Evolutionary conservation across 2,888 invertebrate genomes (phyloP), one percentile per base, ranked within the genome.

Genomic region (Orchestes rusci): DNA sequence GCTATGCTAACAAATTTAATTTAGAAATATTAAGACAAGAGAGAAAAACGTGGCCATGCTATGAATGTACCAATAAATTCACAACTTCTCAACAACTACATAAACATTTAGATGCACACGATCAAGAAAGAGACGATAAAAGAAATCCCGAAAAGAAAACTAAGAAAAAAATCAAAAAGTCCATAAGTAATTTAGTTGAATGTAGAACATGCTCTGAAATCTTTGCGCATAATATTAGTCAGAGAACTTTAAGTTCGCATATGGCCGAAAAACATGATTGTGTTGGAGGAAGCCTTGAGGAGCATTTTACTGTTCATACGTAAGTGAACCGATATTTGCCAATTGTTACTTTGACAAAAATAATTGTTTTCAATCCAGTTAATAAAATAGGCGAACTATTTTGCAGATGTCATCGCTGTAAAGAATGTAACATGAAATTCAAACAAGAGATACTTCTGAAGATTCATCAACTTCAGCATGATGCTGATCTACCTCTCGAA

Each of bases 1-100:
- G 74, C 40, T 86, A 85, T 65, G 84, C 84, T 1, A 68, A 70
- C 18, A 72, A 74, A 53, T 73, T 75, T 53, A 73, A 73, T 55
- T 64, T 80, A 28, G 60, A 67, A 2, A 55, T 71, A 16, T 61
- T 79, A 10, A 66, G 72, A 53, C 70, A 74, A 37, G 62, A 64
- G 39, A 61, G 66, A 15, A 69, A 72, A 52, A 65, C 68, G 12
- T 82, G 79, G 75, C 72, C 74, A 16, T 81, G 82, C 59, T 79
- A 73, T 56, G 80, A 82, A 58, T 81, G 81, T 58, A 69, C 75
- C 36, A 66, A 72, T 48, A 68, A 69, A 36, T 80, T 80, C 63
- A 56, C 66, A 3, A 70, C 75, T 0, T 75, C 75, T 0, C 70
- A 72, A 42, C 73, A 74, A 30, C 66, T 81, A 18, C 77, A 79